Conservation (phyloP, 2,113 vertebrate genomes). For the Sclerurus mexicanus region DNA sequence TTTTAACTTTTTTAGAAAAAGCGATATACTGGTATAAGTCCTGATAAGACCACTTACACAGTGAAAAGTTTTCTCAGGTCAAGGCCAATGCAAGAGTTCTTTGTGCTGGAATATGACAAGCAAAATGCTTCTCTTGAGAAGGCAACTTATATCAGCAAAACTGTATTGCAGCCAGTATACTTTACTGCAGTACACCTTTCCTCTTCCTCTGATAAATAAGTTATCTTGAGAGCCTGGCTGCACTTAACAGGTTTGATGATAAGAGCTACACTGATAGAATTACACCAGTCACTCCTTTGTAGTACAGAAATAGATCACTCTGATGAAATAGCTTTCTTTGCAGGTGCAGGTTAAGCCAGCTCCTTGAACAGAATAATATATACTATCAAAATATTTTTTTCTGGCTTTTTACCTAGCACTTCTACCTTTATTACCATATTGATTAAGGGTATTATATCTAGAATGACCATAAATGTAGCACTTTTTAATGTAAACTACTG, state of each 20-base stretch:
- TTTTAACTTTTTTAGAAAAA: neutral
- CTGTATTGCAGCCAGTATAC: neutral
- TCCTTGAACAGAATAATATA: neutral
- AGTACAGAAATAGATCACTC: neutral
- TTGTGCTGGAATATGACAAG: neutral
- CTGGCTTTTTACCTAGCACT: neutral
- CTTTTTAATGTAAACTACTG: neutral
- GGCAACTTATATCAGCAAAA: neutral
- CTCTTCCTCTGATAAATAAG: slow-evolving; percentile 12
- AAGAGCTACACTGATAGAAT: slow-evolving; percentile 25
- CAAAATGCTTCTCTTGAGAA: neutral
- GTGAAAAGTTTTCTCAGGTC: neutral
- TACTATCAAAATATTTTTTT: neutral
- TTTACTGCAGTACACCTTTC: neutral
- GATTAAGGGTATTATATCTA: neutral
- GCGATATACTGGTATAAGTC: fast-evolving
- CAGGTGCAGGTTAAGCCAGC: neutral
- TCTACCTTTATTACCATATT: neutral
- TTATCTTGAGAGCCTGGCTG: slow-evolving; percentile 7
- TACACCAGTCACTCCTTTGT: neutral
- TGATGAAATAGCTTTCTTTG: slow-evolving; percentile 19
- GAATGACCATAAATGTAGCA: neutral
- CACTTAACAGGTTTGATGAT: slow-evolving; percentile 23
- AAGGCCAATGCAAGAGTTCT: neutral
- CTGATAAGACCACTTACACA: neutral